phyloP scores from a whole-genome alignment of 2,113 vertebrate species.

The Phycodurus eques region DNA sequence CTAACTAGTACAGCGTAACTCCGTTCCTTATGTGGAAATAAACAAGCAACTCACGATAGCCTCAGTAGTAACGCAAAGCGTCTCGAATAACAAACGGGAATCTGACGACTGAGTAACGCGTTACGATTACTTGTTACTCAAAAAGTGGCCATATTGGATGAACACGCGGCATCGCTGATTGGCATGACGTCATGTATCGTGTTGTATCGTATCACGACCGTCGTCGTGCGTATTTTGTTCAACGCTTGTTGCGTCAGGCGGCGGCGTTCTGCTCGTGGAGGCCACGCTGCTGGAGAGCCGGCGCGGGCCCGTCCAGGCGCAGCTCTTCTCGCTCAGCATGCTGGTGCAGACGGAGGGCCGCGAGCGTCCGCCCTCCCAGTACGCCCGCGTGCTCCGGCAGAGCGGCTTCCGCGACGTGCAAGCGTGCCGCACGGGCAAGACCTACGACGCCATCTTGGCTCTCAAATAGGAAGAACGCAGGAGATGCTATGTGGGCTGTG shows the following conservation, averaged over 20 bases:
- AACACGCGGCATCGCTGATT: background rate
- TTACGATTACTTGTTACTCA: too few species aligned
- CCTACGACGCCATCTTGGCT: constrained; percentile 73
- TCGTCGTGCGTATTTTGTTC: background rate
- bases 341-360: constrained; percentile 70
- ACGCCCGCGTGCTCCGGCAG: constrained; percentile 52
- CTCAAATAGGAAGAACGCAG: constrained; percentile 51
- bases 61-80: too few species aligned
- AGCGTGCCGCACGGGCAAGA: constrained; percentile 71
- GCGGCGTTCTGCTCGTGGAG: constrained; percentile 73
- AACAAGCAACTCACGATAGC: too few species aligned
- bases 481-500: background rate
- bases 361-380: constrained; percentile 65
- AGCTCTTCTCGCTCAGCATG: constrained; percentile 77
- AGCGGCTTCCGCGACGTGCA: constrained; percentile 65
- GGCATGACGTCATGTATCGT: background rate
- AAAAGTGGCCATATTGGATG: too few species aligned
- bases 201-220: background rate
- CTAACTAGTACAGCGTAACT: too few species aligned
- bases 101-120: too few species aligned
- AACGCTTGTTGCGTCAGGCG: constrained; percentile 45
- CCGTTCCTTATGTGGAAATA: too few species aligned
- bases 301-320: constrained; percentile 65
- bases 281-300: constrained; percentile 70
- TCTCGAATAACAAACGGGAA: too few species aligned